Evolutionary conservation across 2,113 vertebrate species (phyloP).

Genomic region (Caracal caracal): DNA sequence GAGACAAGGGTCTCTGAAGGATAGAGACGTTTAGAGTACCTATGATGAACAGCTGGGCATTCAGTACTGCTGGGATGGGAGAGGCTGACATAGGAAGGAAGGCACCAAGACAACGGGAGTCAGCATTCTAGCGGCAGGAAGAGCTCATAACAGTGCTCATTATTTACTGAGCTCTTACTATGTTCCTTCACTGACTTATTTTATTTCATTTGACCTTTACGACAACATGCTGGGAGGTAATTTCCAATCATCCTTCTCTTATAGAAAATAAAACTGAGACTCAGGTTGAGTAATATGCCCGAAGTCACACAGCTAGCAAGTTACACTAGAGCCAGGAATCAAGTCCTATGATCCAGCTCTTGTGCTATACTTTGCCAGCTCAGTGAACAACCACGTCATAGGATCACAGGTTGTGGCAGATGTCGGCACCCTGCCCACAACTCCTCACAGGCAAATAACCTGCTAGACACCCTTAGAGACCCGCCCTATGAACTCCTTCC

Average conservation of each 20-base stretch:
- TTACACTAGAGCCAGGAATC: neutral
- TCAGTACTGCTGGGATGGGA: neutral
- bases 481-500: neutral
- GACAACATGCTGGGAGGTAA: neutral
- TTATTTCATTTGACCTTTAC: constrained; percentile 21
- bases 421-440: neutral
- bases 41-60: no score
- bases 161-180: neutral
- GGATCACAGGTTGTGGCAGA: neutral
- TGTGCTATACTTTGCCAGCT: neutral
- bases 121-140: neutral
- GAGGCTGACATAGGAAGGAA: neutral
- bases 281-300: neutral
- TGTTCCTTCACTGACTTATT: neutral
- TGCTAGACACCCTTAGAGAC: neutral
- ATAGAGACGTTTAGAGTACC: neutral
- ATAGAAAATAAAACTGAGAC: constrained; percentile 11
- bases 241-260: neutral
- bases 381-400: neutral
- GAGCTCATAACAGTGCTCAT: neutral
- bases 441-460: neutral
- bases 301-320: neutral
- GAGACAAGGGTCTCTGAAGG: neutral
- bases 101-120: neutral
- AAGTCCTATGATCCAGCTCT: neutral